A percentile compares a stretch with the other conserved stretches of the same genome.
These are phyloP conservation scores for Cephalotes varians DNA, from an alignment of 2,888 invertebrate genomes.

Conservation along the genomic window DNA sequence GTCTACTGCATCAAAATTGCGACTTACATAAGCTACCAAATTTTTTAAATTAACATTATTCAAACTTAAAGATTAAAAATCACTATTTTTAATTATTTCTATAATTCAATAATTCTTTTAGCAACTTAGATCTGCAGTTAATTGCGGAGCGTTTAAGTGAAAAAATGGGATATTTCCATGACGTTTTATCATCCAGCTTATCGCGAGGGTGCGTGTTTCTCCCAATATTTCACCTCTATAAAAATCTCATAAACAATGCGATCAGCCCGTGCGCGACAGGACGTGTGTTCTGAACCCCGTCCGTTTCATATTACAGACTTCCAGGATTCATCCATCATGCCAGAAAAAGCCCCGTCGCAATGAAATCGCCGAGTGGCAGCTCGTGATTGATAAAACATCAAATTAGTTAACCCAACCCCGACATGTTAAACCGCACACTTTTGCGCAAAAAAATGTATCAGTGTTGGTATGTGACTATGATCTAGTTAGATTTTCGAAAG, in stretches of 20 bases:
- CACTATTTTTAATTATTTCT: neutral
- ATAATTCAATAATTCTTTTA: neutral
- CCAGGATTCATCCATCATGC: constrained; percentile 80
- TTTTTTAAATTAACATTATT: no score
- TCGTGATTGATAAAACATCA: constrained; percentile 85
- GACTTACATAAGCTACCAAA: no score
- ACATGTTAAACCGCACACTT: constrained; percentile 54
- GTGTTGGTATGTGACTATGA: neutral
- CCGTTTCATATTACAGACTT: constrained; percentile 78
- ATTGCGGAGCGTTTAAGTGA: constrained; percentile 42
- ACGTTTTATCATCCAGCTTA: constrained; percentile 73
- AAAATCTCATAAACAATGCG: constrained; percentile 82
- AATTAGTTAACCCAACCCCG: constrained; percentile 79
- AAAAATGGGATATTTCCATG: constrained; percentile 46
- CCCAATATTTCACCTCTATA: constrained; percentile 79
- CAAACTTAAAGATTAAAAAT: neutral
- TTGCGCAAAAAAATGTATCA: constrained; percentile 19
- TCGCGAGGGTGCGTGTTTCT: constrained; percentile 63
- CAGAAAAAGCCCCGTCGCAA: constrained; percentile 70
- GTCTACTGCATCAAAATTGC: no score
- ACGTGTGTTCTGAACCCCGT: constrained; percentile 40
- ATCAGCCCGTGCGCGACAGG: constrained; percentile 68
- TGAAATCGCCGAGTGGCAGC: constrained; percentile 71
- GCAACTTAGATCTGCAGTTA: constrained; percentile 30
- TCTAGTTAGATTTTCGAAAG: neutral